Conservation (phyloP, 2,113 vertebrate species). For the Zosterops japonicus region DNA sequence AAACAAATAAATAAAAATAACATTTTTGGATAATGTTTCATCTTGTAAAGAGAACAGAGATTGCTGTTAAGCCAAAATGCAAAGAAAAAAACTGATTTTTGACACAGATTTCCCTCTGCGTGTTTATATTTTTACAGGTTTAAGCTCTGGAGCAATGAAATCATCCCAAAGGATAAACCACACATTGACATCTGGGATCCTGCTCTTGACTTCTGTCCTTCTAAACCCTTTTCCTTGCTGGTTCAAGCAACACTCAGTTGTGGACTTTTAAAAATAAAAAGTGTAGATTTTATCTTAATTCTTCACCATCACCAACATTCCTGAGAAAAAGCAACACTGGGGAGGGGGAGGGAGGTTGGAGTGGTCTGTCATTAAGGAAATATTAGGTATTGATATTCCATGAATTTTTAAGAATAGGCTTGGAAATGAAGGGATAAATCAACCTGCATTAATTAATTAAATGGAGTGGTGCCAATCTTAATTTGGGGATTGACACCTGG, state of each 20-base stretch:
- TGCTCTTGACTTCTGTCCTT: constrained; percentile 15
- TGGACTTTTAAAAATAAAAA: constrained; percentile 16
- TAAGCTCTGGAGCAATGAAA: constrained; percentile 61
- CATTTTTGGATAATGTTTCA: too few relatives aligned
- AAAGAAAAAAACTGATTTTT: background rate
- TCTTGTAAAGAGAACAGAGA: background rate
- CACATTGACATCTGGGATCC: background rate
- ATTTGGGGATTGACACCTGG: background rate
- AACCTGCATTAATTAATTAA: background rate
- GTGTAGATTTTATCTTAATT: background rate
- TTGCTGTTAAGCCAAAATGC: background rate
- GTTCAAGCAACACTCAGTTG: background rate
- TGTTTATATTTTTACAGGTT: constrained; percentile 57
- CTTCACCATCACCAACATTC: background rate
- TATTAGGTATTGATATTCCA: background rate
- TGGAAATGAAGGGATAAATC: constrained; percentile 22
- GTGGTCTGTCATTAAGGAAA: constrained; percentile 25
- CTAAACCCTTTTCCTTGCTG: background rate
- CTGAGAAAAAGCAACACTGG: background rate
- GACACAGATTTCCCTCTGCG: background rate
- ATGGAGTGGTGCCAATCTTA: background rate
- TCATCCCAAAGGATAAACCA: background rate
- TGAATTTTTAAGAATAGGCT: constrained; percentile 33
- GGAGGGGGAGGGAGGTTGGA: background rate
- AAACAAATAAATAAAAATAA: background rate